phyloP scores from a whole-genome alignment of 1,140 invertebrate species.

The Ptiloglossa arizonensis region DNA sequence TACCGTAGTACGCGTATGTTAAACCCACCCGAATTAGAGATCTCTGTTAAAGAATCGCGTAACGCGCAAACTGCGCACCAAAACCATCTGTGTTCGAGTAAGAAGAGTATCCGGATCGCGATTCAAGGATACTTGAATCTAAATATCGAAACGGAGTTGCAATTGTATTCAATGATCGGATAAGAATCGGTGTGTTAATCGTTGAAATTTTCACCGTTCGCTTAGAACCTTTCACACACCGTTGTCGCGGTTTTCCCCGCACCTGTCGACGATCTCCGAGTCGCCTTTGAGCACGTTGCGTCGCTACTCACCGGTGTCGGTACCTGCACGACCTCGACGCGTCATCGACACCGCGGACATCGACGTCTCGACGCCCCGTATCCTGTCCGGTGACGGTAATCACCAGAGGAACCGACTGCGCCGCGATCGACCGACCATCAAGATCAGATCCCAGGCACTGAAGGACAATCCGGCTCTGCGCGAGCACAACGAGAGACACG shows the following conservation, averaged over 20 bases:
- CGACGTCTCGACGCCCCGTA: slow-evolving; percentile 87
- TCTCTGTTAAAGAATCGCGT: too few relatives aligned
- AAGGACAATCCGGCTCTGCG: slow-evolving; percentile 81
- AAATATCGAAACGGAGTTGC: too few relatives aligned
- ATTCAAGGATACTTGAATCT: too few relatives aligned
- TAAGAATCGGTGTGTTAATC: too few relatives aligned
- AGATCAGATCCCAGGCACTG: slow-evolving; percentile 78
- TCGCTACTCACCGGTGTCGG: slow-evolving; percentile 65
- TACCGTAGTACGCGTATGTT: too few relatives aligned
- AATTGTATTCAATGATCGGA: too few relatives aligned
- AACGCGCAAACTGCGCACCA: too few relatives aligned
- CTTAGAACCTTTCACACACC: slow-evolving; percentile 78
- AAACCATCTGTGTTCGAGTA: too few relatives aligned
- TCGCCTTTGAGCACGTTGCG: slow-evolving; percentile 76
- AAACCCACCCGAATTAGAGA: too few relatives aligned
- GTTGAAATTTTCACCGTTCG: neutral
- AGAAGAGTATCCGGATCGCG: too few relatives aligned
- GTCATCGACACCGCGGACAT: slow-evolving; percentile 93
- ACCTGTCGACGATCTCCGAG: slow-evolving; percentile 88
- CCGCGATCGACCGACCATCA: slow-evolving; percentile 74
- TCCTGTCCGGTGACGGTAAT: slow-evolving; percentile 55
- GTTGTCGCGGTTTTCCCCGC: slow-evolving; percentile 85
- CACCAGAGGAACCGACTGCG: slow-evolving; percentile 65
- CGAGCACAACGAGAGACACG: slow-evolving; percentile 74
- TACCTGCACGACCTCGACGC: slow-evolving; percentile 76